These are phyloP conservation scores for Chaetorhynchus papuensis DNA, from an alignment of 2,113 vertebrate species.

Conservation along the genomic window DNA sequence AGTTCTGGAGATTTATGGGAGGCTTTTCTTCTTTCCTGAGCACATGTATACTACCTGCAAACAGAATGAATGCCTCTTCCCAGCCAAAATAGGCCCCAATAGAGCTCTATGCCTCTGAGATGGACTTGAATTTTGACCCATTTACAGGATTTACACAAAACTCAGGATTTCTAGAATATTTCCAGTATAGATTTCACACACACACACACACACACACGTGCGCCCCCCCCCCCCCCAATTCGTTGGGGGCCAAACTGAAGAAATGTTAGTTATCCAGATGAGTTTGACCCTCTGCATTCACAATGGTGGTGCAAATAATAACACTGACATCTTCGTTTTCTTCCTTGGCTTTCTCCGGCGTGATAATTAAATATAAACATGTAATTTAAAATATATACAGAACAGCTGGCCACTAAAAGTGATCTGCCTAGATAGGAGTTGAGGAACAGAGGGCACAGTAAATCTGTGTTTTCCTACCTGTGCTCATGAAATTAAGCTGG, in stretches of 20 bases:
- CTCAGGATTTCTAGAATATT: not conserved
- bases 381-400: not conserved
- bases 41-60: not conserved
- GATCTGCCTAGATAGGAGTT: not conserved
- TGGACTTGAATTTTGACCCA: not conserved
- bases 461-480: not conserved
- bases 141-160: not conserved
- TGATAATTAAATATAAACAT: not conserved
- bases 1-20: slow-evolving; percentile 15
- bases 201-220: rapidly evolving
- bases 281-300: not conserved
- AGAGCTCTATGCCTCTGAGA: not conserved
- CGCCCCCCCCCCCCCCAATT: rapidly evolving
- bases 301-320: not conserved
- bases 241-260: not conserved
- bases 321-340: not conserved
- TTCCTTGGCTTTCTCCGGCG: not conserved
- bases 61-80: not conserved
- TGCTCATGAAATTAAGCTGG: not conserved
- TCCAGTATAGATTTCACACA: not conserved
- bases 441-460: not conserved
- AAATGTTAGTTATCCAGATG: not conserved
- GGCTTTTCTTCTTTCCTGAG: slow-evolving; percentile 10
- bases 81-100: not conserved
- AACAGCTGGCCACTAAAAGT: not conserved